A percentile compares a stretch with the other conserved stretches of the same genome.
Evolutionary conservation across 2,888 invertebrate species (phyloP).

Genomic region (Eupithecia vulgata): DNA sequence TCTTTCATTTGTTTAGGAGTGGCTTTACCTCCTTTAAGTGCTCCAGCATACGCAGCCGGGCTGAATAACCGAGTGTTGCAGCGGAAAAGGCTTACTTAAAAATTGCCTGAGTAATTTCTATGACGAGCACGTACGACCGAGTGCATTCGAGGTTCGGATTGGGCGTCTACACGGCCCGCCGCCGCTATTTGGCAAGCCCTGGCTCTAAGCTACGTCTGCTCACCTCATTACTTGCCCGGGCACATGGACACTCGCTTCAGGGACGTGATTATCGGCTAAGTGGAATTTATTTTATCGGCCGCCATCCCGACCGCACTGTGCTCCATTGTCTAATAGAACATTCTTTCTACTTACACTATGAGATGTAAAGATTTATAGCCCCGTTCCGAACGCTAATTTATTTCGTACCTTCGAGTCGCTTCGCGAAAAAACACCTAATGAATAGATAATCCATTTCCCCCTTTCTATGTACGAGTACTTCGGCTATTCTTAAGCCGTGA

Average conservation of each 20-base stretch:
- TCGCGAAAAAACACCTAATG: constrained; percentile 44
- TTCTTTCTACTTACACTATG: constrained; percentile 58
- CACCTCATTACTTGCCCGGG: constrained; percentile 68
- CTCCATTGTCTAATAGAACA: constrained; percentile 65
- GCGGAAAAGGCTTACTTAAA: constrained; percentile 78
- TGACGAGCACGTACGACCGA: constrained; percentile 78
- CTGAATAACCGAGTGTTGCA: constrained; percentile 80
- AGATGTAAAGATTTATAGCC: constrained; percentile 46
- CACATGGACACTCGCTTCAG: constrained; percentile 66
- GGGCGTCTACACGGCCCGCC: constrained; percentile 51
- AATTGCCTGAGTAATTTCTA: constrained; percentile 79
- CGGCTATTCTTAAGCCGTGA: constrained; percentile 64
- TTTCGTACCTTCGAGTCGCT: constrained; percentile 31
- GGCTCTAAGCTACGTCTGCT: constrained; percentile 63
- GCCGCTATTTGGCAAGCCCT: constrained; percentile 47
- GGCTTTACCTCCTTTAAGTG: constrained; percentile 78
- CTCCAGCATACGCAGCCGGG: constrained; percentile 68
- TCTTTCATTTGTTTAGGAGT: constrained; percentile 81
- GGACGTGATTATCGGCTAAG: constrained; percentile 74
- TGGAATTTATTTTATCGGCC: constrained; percentile 73
- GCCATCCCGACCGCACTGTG: constrained; percentile 54
- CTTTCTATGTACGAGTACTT: constrained; percentile 64
- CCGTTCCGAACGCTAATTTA: constrained; percentile 44
- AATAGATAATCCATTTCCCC: constrained; percentile 56
- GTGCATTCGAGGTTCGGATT: constrained; percentile 71